Evolutionary conservation across 2,888 invertebrate genomes (phyloP), one percentile per base, ranked within the genome.

Genomic region (Dilophus febrilis): DNA sequence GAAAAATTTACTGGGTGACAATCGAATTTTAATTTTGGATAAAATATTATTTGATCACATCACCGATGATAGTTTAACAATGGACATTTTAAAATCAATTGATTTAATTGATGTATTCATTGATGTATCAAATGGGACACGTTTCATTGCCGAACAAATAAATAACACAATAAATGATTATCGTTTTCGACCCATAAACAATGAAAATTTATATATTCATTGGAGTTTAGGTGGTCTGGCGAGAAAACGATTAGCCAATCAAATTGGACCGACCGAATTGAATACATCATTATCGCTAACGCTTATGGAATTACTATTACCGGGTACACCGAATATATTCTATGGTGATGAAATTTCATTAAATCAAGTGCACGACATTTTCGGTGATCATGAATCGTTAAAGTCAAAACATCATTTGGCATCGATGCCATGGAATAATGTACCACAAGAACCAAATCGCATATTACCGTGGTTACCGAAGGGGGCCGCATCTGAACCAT

Each of bases 331-430:
- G 1, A 82, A 76, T 48, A 74, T 90, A 49, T 87, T 90, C 61
- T 92, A 92, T 58, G 91, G 91, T 1, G 90, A 92, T 58, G 91
- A 92, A 67, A 75, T 91, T 45, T 80, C 79, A 2, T 63, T 86
- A 47, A 65, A 68, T 35, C 72, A 77, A 47, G 54, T 70, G 3
- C 53, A 64, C 32, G 71, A 72, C 49, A 61, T 69, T 5, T 65
- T 72, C 47, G 64, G 64, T 40, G 74, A 76, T 51, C 67, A 68
- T 42, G 64, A 66, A 45, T 71, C 72, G 50, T 65, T 71, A 29
- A 65, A 67, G 48, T 71, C 77, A 52, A 57, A 78, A 12, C 74
- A 77, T 48, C 79, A 83, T 53, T 59, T 83, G 38, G 66, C 72
- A 1, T 72, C 74, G 26, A 84, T 84, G 83, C 63, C 67, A 14